These are phyloP conservation scores for Crotophaga sulcirostris DNA, from an alignment of 2,113 vertebrate species.

Conservation along the genomic window DNA sequence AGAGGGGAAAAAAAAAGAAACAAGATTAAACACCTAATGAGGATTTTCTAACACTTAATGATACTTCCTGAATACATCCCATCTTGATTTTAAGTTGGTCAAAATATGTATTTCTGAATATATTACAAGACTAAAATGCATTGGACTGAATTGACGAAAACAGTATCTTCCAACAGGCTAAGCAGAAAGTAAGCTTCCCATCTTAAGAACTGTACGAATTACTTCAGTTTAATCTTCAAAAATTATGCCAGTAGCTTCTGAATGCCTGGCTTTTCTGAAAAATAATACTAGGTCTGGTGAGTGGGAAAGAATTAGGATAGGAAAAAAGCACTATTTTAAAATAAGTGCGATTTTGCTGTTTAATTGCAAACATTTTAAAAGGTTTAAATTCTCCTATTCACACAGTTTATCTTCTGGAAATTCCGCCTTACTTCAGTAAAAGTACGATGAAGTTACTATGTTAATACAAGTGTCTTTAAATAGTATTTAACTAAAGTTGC, in stretches of 20 bases:
- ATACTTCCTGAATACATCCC: neutral
- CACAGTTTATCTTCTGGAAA: neutral
- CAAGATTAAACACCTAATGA: neutral
- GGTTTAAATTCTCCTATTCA: neutral
- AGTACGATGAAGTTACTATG: neutral
- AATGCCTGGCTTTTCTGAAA: neutral
- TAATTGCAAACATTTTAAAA: fast-evolving
- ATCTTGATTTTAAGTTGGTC: neutral
- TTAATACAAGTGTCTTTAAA: neutral
- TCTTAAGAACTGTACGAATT: neutral
- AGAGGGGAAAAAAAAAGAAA: neutral
- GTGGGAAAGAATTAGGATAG: neutral
- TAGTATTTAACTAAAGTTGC: neutral
- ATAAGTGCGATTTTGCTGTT: neutral
- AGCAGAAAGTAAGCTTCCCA: neutral
- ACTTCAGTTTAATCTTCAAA: neutral
- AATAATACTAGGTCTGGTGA: neutral
- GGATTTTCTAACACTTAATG: neutral
- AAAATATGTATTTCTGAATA: neutral
- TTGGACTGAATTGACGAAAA: neutral
- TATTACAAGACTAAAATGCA: neutral
- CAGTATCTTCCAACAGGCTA: neutral
- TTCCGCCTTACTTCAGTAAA: neutral
- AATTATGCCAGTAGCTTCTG: neutral
- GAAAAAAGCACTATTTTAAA: neutral